These are phyloP conservation scores for Deilephila elpenor DNA, from an alignment of 2,888 invertebrate genomes.

Conservation along the genomic window DNA sequence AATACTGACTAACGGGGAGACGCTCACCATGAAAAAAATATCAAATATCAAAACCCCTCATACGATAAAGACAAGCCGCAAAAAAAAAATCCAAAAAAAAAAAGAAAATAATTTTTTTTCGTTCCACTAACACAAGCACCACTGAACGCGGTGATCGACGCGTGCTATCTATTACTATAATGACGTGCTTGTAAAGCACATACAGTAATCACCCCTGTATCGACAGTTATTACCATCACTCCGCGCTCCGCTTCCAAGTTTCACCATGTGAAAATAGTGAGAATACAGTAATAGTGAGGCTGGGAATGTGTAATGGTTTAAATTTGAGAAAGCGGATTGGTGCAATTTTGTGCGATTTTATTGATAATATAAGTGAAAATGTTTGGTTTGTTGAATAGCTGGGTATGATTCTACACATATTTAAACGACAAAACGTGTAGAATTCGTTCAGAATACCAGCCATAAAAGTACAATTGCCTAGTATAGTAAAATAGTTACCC, in stretches of 20 bases:
- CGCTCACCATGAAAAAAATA: background rate
- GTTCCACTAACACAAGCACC: background rate
- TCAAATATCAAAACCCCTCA: too few species aligned
- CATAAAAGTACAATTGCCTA: too few species aligned
- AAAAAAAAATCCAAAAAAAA: background rate
- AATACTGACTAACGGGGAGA: background rate
- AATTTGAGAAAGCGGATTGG: conserved; percentile 4
- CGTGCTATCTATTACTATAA: conserved; percentile 70
- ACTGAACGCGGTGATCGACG: conserved; percentile 40
- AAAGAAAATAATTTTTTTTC: background rate
- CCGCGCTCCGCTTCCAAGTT: background rate
- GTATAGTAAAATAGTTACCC: too few species aligned
- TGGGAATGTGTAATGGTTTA: background rate
- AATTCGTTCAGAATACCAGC: too few species aligned
- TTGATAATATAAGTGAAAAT: background rate
- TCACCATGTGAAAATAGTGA: conserved; percentile 17
- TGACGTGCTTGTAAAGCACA: conserved; percentile 68
- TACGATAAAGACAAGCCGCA: too few species aligned
- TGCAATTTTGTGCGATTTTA: background rate
- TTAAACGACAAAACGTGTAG: too few species aligned
- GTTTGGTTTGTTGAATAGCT: background rate
- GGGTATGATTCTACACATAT: background rate
- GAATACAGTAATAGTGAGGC: background rate
- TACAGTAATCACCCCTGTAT: conserved; percentile 68
- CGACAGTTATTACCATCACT: conserved; percentile 37